Evolutionary conservation across 2,113 vertebrate genomes (phyloP).

Genomic region (Hypocryptadius cinnamomeus): DNA sequence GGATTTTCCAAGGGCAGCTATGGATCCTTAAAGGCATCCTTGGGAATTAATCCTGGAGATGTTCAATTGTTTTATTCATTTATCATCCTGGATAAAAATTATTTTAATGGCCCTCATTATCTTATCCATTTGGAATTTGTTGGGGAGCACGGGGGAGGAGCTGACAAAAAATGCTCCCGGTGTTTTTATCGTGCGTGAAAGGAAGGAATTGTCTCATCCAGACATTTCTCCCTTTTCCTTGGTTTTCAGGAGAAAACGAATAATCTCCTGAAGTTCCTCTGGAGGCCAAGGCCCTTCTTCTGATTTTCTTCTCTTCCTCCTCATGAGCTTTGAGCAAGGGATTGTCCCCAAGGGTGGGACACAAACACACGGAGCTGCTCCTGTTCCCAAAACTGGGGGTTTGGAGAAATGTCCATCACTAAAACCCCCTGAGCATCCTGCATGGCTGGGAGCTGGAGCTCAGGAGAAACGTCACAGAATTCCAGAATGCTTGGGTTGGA

Average conservation of each 20-base stretch:
- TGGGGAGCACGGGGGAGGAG: neutral
- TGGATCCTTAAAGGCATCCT: neutral
- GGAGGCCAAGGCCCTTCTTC: neutral
- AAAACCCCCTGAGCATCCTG: neutral
- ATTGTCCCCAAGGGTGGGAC: rapidly evolving
- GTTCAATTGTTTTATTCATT: neutral
- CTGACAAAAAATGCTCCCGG: neutral
- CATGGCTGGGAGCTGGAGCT: neutral
- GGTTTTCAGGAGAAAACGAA: neutral
- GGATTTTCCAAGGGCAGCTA: neutral
- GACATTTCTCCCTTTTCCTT: neutral
- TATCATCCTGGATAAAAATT: neutral
- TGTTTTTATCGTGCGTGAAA: neutral
- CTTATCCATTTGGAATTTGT: neutral
- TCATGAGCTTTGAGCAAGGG: neutral
- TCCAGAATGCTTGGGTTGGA: too few species aligned
- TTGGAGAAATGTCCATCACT: neutral
- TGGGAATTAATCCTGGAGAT: neutral
- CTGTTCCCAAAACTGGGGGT: neutral
- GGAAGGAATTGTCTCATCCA: neutral
- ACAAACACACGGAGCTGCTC: neutral
- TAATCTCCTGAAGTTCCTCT: neutral
- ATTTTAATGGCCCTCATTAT: neutral
- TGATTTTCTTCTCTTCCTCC: neutral
- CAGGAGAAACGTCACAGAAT: neutral